Evolutionary conservation across 2,797 vertebrate species (phyloP).

Genomic region (Taenioides sp.): DNA sequence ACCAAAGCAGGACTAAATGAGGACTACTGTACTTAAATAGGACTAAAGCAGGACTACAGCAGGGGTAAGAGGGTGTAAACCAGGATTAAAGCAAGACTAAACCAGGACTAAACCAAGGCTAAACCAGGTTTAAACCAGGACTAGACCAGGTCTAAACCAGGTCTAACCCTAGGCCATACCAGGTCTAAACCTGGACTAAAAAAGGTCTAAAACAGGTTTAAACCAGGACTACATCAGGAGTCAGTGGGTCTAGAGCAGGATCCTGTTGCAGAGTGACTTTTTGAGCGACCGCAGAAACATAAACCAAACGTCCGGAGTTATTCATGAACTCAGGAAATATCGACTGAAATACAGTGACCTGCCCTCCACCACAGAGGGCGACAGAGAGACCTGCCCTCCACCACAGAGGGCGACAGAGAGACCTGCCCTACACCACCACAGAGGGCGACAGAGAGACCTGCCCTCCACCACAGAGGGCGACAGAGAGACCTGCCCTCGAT

Average conservation of each 20-base stretch:
- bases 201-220: background rate
- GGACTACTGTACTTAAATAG: no score
- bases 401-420: conserved; percentile 17
- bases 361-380: conserved; percentile 56
- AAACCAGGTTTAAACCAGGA: no score
- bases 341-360: conserved; percentile 49
- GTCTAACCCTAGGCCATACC: background rate
- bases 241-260: background rate
- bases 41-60: no score
- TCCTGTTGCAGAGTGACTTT: conserved; percentile 35
- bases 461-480: no score
- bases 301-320: conserved; percentile 54
- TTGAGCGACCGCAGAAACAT: conserved; percentile 43
- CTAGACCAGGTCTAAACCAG: no score
- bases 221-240: background rate
- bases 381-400: no score
- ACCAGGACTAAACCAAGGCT: no score
- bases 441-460: conserved; percentile 29
- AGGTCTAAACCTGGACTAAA: background rate
- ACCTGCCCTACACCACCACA: background rate
- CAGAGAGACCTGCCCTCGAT: no score
- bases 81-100: no score
- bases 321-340: conserved; percentile 52
- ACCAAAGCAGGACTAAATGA: no score
- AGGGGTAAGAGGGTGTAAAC: no score